Evolutionary conservation across 2,888 invertebrate species (phyloP), one percentile per base, ranked within the genome.

Genomic region (Dicycla oo): DNA sequence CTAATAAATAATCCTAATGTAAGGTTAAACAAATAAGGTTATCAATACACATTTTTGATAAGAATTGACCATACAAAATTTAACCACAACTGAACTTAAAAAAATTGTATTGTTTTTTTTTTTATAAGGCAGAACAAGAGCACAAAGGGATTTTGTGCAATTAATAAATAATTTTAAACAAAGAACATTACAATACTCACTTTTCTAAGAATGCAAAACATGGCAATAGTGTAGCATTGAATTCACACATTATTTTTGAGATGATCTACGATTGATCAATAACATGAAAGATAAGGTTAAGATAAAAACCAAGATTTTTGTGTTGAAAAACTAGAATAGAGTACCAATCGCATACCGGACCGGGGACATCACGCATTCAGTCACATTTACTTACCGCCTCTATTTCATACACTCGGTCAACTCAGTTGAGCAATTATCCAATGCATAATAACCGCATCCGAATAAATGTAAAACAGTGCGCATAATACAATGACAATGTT

Each of bases 151-250:
- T 67, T 65, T 69, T 58, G 67, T 58, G 70, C 63, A 65, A 75
- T 75, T 75, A 72, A 62, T 75, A 73, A 80, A 81, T 81, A 73
- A 66, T 77, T 72, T 76, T 70, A 82, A 83, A 89, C 86, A 88
- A 88, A 88, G 85, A 85, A 84, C 73, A 72, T 54, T 56, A 45
- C 11, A 71, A 72, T 80, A 91, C 92, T 85, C 90, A 95, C 95
- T 94, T 94, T 95, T 90, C 90, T 91, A 66, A 93, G 89, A 88
- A 94, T 90, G 87, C 92, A 94, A 93, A 94, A 94, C 95, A 95
- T 95, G 77, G 72, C 85, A 88, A 82, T 82, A 80, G 74, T 77
- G 64, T 73, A 76, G 82, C 75, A 85, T 73, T 78, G 61, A 85
- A 74, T 78, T 77, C 74, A 81, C 80, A 82, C 81, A 89, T 85